Percentiles rank a stretch among this genome's conserved stretches.
Conservation (phyloP, 2,888 invertebrate genomes). For the Zelleria hepariella region DNA sequence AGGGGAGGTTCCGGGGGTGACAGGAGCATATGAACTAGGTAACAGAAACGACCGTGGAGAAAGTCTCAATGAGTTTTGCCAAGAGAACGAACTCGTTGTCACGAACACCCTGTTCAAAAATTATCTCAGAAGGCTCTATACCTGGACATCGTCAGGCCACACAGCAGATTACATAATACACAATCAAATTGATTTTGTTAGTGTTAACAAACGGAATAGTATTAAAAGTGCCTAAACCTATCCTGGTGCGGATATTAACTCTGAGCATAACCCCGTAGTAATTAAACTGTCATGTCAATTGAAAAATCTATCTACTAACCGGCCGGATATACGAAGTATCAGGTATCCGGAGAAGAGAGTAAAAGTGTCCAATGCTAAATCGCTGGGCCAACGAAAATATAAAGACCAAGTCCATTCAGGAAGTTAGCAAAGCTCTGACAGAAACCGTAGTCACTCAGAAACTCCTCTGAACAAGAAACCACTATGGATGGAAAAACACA, state of each 20-base stretch:
- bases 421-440: neutral
- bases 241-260: too few relatives aligned
- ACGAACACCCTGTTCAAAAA: too few relatives aligned
- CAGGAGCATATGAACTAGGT: too few relatives aligned
- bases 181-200: neutral
- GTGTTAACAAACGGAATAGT: neutral
- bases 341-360: neutral
- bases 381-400: neutral
- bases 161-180: neutral
- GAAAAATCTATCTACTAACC: neutral
- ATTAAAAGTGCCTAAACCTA: neutral
- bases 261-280: neutral
- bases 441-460: neutral
- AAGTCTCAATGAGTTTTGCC: neutral
- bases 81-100: neutral
- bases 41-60: neutral
- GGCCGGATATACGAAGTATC: too few relatives aligned
- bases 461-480: slow-evolving; percentile 6
- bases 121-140: too few relatives aligned
- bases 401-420: neutral
- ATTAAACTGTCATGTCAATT: neutral
- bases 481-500: too few relatives aligned
- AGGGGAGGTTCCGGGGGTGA: too few relatives aligned
- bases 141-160: neutral
- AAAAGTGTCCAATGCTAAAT: neutral